Base-by-base conservation (phyloP, 92 coral and sea anemone genomes). In the Porites divaricata region DNA sequence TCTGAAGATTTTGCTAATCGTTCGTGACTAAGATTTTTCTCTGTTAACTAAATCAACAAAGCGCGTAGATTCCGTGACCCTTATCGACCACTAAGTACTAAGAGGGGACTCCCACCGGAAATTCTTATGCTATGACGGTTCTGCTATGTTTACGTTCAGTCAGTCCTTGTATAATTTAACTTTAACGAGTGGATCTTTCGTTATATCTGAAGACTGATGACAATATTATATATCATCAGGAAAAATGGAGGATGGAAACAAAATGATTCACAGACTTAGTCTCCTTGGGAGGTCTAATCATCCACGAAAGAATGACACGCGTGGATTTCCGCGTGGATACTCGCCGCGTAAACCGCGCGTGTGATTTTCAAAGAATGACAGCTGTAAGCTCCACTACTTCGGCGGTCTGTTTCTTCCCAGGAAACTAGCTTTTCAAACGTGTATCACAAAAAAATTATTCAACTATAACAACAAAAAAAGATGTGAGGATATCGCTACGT, bases 31-130 rank as follows among this genome's bases (percentile, higher is more conserved):
- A 66, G 16, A 66, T 54, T 64, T 23, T 49, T 67, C 52, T 48
- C 48, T 61, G 65, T 20, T 49, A n/a, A 41, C 62, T 63, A 23
- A 50, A 65, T 41, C 62, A 23, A 23, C 22, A 26, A 79, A 2
- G 1, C 12, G 59, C 48, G 11, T n/a, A 19, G 83, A 67, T 52
- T 79, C 63, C 83, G 83, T 67, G 75, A 79, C 74, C 73, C 58
- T 22, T 50, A 50, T 65, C 49, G 58, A 20, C 23, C 17, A 52
- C 19, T 71, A 57, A 28, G 66, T 28, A 50, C 57, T 19, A 54
- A 52, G 69, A 63, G 69, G 54, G 28, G 6, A 79, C n/a, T 17
- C 48, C 25, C 25, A 51, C 84, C 84, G 84, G 84, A 80, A 80
- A 80, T 80, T 17, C 67, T 63, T 9, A 10, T n/a, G 75, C 19